These are phyloP conservation scores for Eurypyga helias DNA, from an alignment of 2,113 vertebrate species.

Conservation along the genomic window DNA sequence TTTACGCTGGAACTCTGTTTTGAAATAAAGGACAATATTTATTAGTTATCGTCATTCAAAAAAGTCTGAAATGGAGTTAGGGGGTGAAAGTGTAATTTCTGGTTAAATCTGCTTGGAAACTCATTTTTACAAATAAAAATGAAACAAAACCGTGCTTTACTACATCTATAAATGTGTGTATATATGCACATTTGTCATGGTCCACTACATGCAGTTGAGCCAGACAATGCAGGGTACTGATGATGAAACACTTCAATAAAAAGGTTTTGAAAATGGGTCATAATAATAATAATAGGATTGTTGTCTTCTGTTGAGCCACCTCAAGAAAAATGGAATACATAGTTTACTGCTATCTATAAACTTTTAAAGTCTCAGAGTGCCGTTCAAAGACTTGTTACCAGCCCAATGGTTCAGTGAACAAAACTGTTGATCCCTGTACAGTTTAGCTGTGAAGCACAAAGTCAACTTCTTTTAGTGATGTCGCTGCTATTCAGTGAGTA, in stretches of 20 bases:
- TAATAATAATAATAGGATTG: not conserved
- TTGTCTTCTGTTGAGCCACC: not conserved
- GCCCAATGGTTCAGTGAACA: not conserved
- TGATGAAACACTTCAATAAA: not conserved
- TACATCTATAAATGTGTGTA: not conserved
- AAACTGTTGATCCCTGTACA: not conserved
- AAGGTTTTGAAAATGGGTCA: not conserved
- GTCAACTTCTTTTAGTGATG: not conserved
- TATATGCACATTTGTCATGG: not conserved
- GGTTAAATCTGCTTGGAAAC: not conserved
- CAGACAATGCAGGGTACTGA: not conserved
- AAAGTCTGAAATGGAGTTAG: not conserved
- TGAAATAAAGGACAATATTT: not conserved
- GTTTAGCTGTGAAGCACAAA: conserved; percentile 44
- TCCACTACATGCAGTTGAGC: not conserved
- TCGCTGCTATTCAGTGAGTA: not conserved
- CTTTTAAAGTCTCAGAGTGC: not conserved
- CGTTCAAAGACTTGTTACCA: not conserved
- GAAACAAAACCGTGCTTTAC: not conserved
- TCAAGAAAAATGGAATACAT: not conserved
- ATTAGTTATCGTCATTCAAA: not conserved
- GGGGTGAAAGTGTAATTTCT: conserved; percentile 9
- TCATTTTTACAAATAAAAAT: not conserved
- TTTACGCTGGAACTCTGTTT: not conserved
- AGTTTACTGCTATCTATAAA: not conserved